phyloP scores from a whole-genome alignment of 2,888 invertebrate genomes.

The Nemotelus pantherinus region DNA sequence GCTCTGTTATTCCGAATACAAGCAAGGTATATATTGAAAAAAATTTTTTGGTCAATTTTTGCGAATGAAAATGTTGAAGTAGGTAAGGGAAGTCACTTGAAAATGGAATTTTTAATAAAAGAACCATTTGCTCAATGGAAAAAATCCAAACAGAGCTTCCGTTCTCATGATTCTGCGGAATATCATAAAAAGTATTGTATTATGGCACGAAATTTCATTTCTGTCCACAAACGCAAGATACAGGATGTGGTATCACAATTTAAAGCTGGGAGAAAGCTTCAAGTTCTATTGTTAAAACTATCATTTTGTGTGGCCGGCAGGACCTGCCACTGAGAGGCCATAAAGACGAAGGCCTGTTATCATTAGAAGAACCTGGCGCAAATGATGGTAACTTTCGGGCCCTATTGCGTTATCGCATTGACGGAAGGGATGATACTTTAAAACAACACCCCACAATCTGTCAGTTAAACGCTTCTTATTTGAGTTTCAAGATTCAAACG shows the following conservation, averaged over 20 bases:
- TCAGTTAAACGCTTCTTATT: too few species aligned
- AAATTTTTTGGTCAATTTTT: too few species aligned
- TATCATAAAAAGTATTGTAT: background rate
- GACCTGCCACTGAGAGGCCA: constrained; percentile 54
- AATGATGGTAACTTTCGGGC: constrained; percentile 57
- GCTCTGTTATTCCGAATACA: background rate
- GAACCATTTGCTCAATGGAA: background rate
- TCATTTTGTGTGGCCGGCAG: constrained; percentile 54
- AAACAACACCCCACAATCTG: constrained; percentile 50
- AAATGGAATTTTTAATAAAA: background rate
- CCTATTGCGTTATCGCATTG: constrained; percentile 54
- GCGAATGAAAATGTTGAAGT: too few species aligned
- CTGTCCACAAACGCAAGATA: background rate
- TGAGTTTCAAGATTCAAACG: too few species aligned
- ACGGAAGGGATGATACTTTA: constrained; percentile 53
- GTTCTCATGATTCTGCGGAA: background rate
- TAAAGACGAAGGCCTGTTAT: constrained; percentile 51
- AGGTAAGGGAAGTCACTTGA: background rate
- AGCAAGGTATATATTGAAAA: background rate
- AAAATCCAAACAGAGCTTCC: background rate
- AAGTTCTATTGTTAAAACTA: too few species aligned
- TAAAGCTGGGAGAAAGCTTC: too few species aligned
- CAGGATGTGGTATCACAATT: background rate
- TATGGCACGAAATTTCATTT: background rate
- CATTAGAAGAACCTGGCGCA: constrained; percentile 47